These are phyloP conservation scores for Scaptomyza cyrtandrae DNA, from an alignment of 2,888 invertebrate genomes.

Conservation along the genomic window DNA sequence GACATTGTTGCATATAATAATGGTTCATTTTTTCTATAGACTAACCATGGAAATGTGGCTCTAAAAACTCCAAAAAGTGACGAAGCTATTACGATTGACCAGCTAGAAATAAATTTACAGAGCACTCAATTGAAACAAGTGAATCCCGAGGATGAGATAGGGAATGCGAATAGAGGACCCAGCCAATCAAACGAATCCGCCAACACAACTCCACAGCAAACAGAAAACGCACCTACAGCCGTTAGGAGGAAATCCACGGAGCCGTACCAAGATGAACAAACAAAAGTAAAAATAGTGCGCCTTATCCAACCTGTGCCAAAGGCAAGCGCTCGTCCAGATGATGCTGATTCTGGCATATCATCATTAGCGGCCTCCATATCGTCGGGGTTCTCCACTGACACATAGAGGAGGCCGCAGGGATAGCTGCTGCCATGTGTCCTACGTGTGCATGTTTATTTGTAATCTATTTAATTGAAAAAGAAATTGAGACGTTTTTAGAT, in stretches of 20 bases:
- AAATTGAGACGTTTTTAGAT: constrained; percentile 6
- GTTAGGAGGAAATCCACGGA: constrained; percentile 8
- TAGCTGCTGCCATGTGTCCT: constrained; percentile 17
- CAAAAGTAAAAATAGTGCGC: constrained; percentile 50
- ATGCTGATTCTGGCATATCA: constrained; percentile 64
- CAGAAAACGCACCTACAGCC: neutral
- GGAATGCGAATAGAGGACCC: constrained; percentile 48
- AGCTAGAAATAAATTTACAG: constrained; percentile 71
- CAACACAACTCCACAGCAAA: neutral
- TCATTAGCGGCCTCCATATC: constrained; percentile 57
- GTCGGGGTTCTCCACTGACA: constrained; percentile 6
- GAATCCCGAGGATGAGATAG: constrained; percentile 82
- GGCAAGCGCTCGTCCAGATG: constrained; percentile 37
- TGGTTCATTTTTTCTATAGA: constrained; percentile 45
- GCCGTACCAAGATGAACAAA: neutral
- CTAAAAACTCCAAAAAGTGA: constrained; percentile 58
- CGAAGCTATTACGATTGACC: constrained; percentile 60
- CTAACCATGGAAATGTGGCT: constrained; percentile 77
- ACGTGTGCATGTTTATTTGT: constrained; percentile 30
- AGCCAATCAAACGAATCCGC: neutral
- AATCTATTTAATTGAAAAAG: neutral
- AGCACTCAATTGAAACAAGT: constrained; percentile 72
- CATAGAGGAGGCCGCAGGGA: constrained; percentile 15
- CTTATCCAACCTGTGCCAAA: constrained; percentile 63
- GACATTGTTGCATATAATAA: neutral